A percentile compares a stretch with the other conserved stretches of the same genome.
These are phyloP conservation scores for Drosophila pruinosa DNA, from an alignment of 1,140 invertebrate genomes.

Conservation along the genomic window DNA sequence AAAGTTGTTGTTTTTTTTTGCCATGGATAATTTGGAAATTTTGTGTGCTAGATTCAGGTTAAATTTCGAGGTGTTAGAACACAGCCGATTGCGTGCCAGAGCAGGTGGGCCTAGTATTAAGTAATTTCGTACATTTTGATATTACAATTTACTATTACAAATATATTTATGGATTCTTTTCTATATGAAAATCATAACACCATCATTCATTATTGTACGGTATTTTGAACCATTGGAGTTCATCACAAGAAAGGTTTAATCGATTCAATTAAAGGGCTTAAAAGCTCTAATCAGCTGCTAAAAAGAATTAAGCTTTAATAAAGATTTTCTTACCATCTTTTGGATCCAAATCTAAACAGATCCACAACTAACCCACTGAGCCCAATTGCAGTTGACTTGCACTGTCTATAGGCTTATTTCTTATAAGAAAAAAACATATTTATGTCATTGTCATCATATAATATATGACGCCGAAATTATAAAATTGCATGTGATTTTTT, in stretches of 20 bases:
- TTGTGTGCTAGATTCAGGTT: constrained; percentile 7
- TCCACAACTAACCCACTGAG: neutral
- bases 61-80: constrained; percentile 4
- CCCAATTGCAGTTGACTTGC: neutral
- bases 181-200: neutral
- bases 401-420: neutral
- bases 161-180: neutral
- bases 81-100: neutral
- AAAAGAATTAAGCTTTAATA: too few species aligned
- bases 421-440: constrained; percentile 8
- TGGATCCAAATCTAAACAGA: neutral
- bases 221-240: too few species aligned
- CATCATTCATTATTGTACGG: too few species aligned
- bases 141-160: too few species aligned
- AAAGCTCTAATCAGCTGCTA: too few species aligned
- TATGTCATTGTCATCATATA: constrained; percentile 59
- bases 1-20: constrained; percentile 16
- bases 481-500: constrained; percentile 47
- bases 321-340: too few species aligned
- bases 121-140: neutral
- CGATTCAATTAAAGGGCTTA: too few species aligned
- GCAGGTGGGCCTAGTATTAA: constrained; percentile 15
- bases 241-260: too few species aligned
- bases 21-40: constrained; percentile 49
- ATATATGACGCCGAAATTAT: constrained; percentile 32